Conservation (phyloP, 2,888 invertebrate genomes). For the Cetonia aurata region DNA sequence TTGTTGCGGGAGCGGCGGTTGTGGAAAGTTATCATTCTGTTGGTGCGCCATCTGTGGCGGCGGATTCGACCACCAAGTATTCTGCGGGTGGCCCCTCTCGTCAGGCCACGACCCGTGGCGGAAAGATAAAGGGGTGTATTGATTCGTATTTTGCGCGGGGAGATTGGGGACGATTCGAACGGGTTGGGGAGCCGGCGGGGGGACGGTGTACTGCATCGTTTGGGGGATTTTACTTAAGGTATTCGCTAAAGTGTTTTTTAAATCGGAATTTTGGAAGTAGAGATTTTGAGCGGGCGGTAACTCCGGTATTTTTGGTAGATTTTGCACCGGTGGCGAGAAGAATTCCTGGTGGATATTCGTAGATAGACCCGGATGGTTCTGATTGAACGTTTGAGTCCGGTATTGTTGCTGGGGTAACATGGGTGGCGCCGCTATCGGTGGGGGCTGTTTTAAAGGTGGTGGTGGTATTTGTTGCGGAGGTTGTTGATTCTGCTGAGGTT, state of each 20-base stretch:
- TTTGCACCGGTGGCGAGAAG: slow-evolving; percentile 44
- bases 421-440: slow-evolving; percentile 44
- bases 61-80: slow-evolving; percentile 54
- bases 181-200: slow-evolving; percentile 42
- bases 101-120: slow-evolving; percentile 49
- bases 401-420: slow-evolving; percentile 48
- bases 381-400: slow-evolving; percentile 47
- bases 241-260: slow-evolving; percentile 42
- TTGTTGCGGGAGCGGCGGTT: slow-evolving; percentile 38
- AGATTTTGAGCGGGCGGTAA: slow-evolving; percentile 44
- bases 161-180: slow-evolving; percentile 31
- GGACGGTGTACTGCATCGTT: slow-evolving; percentile 47
- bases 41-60: slow-evolving; percentile 31
- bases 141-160: slow-evolving; percentile 23
- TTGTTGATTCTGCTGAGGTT: slow-evolving; percentile 27
- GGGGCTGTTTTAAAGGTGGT: slow-evolving; percentile 38
- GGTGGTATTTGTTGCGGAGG: slow-evolving; percentile 3
- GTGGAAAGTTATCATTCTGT: slow-evolving; percentile 41
- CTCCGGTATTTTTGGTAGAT: slow-evolving; percentile 45
- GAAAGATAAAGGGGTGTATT: slow-evolving; percentile 24
- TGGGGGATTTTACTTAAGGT: slow-evolving; percentile 47
- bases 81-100: slow-evolving; percentile 49
- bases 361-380: slow-evolving; percentile 46
- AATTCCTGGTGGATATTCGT: slow-evolving; percentile 44
- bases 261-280: slow-evolving; percentile 47